Percentiles rank a stretch among this genome's conserved stretches.
phyloP scores from a whole-genome alignment of 2,113 vertebrate species.

The Empidonax alnorum region DNA sequence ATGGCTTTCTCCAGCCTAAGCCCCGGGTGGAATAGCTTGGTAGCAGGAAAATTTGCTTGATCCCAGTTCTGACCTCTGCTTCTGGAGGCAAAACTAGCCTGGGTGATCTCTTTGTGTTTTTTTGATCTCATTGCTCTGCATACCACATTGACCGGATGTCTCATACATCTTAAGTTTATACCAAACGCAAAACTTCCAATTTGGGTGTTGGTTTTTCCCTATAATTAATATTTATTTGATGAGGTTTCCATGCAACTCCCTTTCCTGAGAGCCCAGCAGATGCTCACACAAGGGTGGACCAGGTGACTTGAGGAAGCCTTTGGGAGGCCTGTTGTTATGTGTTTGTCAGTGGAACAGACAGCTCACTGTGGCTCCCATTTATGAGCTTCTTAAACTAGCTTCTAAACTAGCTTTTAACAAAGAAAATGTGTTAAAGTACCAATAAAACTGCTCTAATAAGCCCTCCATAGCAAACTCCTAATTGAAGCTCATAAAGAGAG shows the following conservation, averaged over 20 bases:
- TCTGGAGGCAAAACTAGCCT: neutral
- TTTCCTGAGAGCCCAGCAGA: neutral
- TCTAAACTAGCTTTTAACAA: conserved; percentile 78
- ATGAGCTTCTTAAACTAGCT: conserved; percentile 74
- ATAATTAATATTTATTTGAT: neutral
- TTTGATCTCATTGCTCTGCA: neutral
- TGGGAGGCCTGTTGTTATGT: conserved; percentile 33
- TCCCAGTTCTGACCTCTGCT: neutral
- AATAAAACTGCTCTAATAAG: conserved; percentile 78
- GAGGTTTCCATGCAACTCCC: neutral
- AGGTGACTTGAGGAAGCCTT: neutral
- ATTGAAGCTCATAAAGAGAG: conserved; percentile 71
- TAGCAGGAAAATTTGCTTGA: neutral
- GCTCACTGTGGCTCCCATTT: conserved; percentile 65
- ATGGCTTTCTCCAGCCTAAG: neutral
- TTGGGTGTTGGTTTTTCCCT: neutral
- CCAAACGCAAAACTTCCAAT: neutral
- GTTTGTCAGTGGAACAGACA: conserved; percentile 60
- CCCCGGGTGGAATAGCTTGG: neutral
- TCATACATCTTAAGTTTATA: neutral
- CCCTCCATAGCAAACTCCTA: conserved; percentile 69
- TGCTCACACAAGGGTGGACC: neutral
- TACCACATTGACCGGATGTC: neutral
- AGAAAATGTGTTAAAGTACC: conserved; percentile 76
- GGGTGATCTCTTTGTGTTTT: neutral